A percentile compares a stretch with the other conserved stretches of the same genome.
Conservation (phyloP, 2,797 vertebrate genomes). For the Choloepus didactylus region DNA sequence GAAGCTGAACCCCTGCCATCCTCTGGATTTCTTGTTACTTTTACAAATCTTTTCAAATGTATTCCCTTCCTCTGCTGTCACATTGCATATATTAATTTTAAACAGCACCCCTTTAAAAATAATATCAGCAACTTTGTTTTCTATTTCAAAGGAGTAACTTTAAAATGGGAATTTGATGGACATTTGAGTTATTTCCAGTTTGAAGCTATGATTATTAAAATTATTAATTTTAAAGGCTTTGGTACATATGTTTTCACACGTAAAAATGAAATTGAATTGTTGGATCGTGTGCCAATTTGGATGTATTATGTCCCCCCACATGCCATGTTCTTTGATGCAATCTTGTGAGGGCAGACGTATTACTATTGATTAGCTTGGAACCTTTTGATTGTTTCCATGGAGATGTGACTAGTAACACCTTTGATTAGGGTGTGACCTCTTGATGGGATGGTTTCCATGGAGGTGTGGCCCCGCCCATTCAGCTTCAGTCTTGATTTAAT, state of each 20-base stretch:
- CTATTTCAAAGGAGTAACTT: constrained; percentile 33
- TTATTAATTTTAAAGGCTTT: constrained; percentile 49
- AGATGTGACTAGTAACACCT: too few species aligned
- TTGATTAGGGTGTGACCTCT: too few species aligned
- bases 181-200: constrained; percentile 28
- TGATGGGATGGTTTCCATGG: too few species aligned
- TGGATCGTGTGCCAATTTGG: background rate
- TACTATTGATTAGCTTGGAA: too few species aligned
- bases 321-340: too few species aligned
- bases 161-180: background rate
- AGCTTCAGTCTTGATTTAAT: too few species aligned
- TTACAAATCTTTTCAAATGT: background rate
- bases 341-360: too few species aligned
- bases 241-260: constrained; percentile 46
- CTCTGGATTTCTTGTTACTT: background rate
- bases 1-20: background rate
- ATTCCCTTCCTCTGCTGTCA: background rate
- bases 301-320: too few species aligned
- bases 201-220: constrained; percentile 48
- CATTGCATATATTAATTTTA: background rate
- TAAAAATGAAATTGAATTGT: background rate
- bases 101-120: background rate
- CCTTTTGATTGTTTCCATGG: too few species aligned
- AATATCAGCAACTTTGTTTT: background rate
- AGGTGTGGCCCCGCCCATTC: too few species aligned